phyloP scores from a whole-genome alignment of 1,140 invertebrate species.

The Rhopalosiphum maidis region DNA sequence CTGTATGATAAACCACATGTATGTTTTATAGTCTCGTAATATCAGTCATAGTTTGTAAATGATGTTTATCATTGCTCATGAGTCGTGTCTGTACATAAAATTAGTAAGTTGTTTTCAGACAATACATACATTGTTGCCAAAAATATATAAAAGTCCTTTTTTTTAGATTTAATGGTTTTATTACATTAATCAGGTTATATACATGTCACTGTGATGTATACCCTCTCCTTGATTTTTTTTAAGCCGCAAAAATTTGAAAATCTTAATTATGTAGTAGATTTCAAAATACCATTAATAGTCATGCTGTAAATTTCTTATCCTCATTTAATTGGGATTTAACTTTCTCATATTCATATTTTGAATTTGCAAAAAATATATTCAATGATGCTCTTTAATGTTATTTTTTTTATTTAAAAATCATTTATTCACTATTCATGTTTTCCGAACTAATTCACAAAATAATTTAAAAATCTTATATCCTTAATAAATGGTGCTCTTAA shows the following conservation, averaged over 20 bases:
- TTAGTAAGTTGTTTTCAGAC: neutral
- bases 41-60: neutral
- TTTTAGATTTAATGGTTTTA: neutral
- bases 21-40: neutral
- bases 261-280: neutral
- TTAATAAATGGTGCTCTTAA: too few relatives aligned
- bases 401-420: too few relatives aligned
- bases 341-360: too few relatives aligned
- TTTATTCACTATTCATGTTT: too few relatives aligned
- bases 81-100: neutral
- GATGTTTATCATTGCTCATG: neutral
- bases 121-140: neutral
- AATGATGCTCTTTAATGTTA: too few relatives aligned
- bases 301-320: too few relatives aligned
- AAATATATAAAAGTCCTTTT: neutral
- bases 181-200: neutral
- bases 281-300: neutral
- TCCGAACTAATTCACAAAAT: too few relatives aligned
- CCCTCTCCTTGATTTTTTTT: neutral
- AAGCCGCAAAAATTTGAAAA: neutral
- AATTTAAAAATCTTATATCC: too few relatives aligned
- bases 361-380: too few relatives aligned
- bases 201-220: too few relatives aligned
- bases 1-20: neutral
- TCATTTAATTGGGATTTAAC: too few relatives aligned